Base-by-base conservation (phyloP, 2,113 vertebrate species). In the Eolophus roseicapilla region DNA sequence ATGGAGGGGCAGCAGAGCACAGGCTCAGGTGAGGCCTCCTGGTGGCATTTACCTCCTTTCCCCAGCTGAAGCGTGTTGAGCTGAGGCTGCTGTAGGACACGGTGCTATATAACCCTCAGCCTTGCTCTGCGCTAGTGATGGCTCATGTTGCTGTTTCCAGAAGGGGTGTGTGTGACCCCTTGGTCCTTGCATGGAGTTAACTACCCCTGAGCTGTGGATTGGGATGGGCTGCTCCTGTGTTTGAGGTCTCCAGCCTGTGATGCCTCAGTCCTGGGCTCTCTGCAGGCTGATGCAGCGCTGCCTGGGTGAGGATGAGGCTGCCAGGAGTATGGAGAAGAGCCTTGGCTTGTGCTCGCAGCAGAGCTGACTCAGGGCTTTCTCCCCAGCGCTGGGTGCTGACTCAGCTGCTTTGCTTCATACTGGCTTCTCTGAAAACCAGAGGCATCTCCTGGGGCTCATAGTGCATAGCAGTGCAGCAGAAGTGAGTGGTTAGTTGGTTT, bases 361-460 rank as follows among this genome's bases (percentile, higher is more conserved):
- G 77, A 86, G 96, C 96, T 96, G 96, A 95, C 77, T 93, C 95
- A 97, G 81, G 69, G 52, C 86, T 93, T 93, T 93, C 73, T 95
- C 79, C 64, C 39, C 46, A 53, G 88, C 55, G 82, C 68, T 69
- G 77, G 60, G 57, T 69, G 95, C 96, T 96, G 96, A 96, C 77
- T 95, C 95, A 92, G 86, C 86, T 90, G 35, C 77, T 96, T 62
- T 82, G 83, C 37, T 41, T 57, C 78, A 69, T 79, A 5, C 70
- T 89, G 81, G 57, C 74, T 85, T 23, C 83, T 76, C 77, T 55
- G 67, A 3, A 96, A 86, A 60, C 80, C 37, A 25, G 59, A 92
- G 86, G 76, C 88, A 65, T 91, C 92, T 93, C 92, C 73, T 29
- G 86, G 62, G 90, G 63, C 82, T 77, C 43, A 2, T 50, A 16